A percentile compares a stretch with the other conserved stretches of the same genome.
Conservation (phyloP, 2,113 vertebrate genomes). For the Vicugna pacos region DNA sequence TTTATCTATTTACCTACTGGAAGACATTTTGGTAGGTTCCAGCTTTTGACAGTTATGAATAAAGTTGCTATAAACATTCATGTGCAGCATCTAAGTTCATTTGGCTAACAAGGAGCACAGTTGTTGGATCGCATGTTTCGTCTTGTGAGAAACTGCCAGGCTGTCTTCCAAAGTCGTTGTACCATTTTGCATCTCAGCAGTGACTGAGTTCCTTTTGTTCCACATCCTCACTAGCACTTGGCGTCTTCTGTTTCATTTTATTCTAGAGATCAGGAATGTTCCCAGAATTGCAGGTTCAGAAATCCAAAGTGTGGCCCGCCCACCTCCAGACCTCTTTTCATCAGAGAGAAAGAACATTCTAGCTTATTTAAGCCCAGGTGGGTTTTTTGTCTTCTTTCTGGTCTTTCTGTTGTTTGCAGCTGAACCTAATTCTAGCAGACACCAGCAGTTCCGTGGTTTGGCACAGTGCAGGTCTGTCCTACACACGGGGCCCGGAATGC, state of each 20-base stretch:
- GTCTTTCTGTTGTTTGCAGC: background rate
- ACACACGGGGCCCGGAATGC: background rate
- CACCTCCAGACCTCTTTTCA: background rate
- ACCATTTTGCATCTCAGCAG: background rate
- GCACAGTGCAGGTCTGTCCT: constrained; percentile 10
- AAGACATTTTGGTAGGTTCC: background rate
- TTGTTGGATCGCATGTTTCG: background rate
- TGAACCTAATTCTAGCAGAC: background rate
- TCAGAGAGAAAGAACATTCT: background rate
- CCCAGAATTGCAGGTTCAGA: background rate
- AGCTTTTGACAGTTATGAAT: background rate
- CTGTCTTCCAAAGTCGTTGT: background rate
- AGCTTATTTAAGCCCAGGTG: background rate
- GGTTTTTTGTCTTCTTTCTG: background rate
- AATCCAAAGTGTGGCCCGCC: background rate
- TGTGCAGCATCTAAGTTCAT: background rate
- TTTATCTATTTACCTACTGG: background rate
- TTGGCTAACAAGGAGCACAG: background rate
- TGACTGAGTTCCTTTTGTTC: background rate
- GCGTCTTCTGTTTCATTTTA: constrained; percentile 23
- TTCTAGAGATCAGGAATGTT: background rate
- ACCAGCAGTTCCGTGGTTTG: background rate
- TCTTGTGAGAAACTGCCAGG: background rate
- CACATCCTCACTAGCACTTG: background rate
- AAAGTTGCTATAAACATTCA: background rate